phyloP scores from a whole-genome alignment of 2,888 invertebrate species.

The Glaucopsyche alexis region DNA sequence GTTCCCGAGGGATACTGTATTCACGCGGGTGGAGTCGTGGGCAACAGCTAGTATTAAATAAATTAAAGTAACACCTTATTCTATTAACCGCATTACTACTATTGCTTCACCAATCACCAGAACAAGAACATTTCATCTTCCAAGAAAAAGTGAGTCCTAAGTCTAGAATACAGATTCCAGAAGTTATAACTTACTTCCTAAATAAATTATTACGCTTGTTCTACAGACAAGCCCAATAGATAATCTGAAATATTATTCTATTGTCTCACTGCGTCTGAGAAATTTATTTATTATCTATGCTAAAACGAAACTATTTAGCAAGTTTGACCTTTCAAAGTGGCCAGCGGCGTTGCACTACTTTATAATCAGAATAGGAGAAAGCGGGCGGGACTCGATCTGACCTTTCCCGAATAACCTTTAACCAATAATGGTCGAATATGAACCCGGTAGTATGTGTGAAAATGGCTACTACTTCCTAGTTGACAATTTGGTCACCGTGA shows the following conservation, averaged over 20 bases:
- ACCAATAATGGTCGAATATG: constrained; percentile 53
- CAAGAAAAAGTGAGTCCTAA: not conserved
- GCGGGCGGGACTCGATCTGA: constrained; percentile 69
- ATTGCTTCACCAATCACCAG: not conserved
- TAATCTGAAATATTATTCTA: constrained; percentile 27
- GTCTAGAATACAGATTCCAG: not conserved
- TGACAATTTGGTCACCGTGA: constrained; percentile 16
- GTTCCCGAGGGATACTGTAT: too few species aligned
- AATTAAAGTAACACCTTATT: too few species aligned
- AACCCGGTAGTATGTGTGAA: constrained; percentile 64
- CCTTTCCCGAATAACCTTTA: constrained; percentile 69
- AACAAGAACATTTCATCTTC: not conserved
- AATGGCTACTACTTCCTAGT: constrained; percentile 63
- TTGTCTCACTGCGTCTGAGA: constrained; percentile 28
- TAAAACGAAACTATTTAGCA: constrained; percentile 41
- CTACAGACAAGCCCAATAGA: constrained; percentile 9
- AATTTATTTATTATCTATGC: constrained; percentile 33
- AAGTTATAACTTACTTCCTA: constrained; percentile 13
- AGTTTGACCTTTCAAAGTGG: constrained; percentile 47
- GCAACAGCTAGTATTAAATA: too few species aligned
- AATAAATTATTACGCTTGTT: constrained; percentile 24
- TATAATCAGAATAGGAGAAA: constrained; percentile 64
- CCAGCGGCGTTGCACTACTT: constrained; percentile 63
- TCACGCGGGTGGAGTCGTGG: too few species aligned
- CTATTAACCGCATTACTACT: too few species aligned